Percentiles rank a stretch among this genome's conserved stretches.
phyloP scores from a whole-genome alignment of 1,140 invertebrate species.

The Macrobrachium rosenbergii region DNA sequence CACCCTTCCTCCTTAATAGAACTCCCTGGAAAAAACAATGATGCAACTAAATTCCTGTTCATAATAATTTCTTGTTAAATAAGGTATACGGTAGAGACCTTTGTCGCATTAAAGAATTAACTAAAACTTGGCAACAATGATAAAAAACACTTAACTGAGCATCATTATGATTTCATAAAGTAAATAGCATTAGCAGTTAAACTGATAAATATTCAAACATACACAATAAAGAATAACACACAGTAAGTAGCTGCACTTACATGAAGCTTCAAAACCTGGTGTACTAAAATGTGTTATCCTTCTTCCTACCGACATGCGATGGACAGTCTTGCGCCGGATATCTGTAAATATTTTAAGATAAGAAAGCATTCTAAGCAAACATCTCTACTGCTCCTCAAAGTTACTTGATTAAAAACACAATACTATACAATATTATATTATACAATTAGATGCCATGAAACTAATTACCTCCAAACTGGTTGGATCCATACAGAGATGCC shows the following conservation, averaged over 20 bases:
- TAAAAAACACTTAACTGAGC: too few species aligned
- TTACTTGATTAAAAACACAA: background rate
- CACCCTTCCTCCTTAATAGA: too few species aligned
- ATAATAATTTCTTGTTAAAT: too few species aligned
- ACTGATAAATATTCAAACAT: too few species aligned
- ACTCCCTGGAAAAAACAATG: background rate
- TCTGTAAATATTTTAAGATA: background rate
- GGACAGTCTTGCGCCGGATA: slow-evolving; percentile 25
- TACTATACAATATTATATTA: background rate
- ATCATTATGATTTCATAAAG: too few species aligned
- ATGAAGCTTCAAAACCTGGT: background rate
- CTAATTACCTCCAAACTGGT: slow-evolving; percentile 3
- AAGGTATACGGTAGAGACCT: too few species aligned
- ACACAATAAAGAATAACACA: background rate
- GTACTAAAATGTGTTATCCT: background rate
- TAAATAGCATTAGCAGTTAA: too few species aligned
- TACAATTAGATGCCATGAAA: background rate
- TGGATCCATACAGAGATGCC: background rate
- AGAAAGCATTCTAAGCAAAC: background rate
- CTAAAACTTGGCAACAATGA: too few species aligned
- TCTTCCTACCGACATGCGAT: background rate
- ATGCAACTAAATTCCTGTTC: too few species aligned
- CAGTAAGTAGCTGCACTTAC: background rate
- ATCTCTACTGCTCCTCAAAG: background rate
- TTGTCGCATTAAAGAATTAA: too few species aligned